phyloP scores from a whole-genome alignment of 2,797 vertebrate species.

The Melanotaenia nigrans region DNA sequence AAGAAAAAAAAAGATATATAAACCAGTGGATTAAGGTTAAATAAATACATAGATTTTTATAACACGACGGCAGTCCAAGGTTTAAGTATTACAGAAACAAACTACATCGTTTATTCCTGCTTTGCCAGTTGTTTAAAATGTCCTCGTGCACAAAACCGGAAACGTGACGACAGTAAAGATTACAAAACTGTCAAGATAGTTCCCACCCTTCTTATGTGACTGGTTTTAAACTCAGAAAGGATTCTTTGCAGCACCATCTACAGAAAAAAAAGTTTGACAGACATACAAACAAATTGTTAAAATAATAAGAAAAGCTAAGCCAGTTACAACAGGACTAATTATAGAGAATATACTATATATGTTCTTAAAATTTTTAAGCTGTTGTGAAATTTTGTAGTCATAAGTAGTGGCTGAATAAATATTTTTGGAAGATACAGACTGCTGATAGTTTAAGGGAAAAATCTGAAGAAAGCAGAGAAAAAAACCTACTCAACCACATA shows the following conservation, averaged over 20 bases:
- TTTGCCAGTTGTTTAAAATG: neutral
- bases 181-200: conserved; percentile 34
- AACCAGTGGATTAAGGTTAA: neutral
- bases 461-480: no score
- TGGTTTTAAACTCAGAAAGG: neutral
- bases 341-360: neutral
- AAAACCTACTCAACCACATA: no score
- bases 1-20: neutral
- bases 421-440: neutral
- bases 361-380: neutral
- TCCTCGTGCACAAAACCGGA: conserved; percentile 12
- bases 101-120: neutral
- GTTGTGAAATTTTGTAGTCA: neutral
- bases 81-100: neutral
- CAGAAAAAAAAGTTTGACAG: neutral
- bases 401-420: neutral
- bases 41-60: conserved; percentile 2
- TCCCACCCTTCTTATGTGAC: neutral
- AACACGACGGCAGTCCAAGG: neutral
- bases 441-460: neutral
- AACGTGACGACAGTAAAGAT: conserved; percentile 33
- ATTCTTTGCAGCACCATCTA: neutral
- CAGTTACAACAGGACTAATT: neutral
- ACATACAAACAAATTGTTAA: neutral
- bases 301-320: neutral